Percentiles rank a stretch among this genome's conserved stretches.
These are phyloP conservation scores for Sprattus sprattus DNA, from an alignment of 2,113 vertebrate species.

Conservation along the genomic window DNA sequence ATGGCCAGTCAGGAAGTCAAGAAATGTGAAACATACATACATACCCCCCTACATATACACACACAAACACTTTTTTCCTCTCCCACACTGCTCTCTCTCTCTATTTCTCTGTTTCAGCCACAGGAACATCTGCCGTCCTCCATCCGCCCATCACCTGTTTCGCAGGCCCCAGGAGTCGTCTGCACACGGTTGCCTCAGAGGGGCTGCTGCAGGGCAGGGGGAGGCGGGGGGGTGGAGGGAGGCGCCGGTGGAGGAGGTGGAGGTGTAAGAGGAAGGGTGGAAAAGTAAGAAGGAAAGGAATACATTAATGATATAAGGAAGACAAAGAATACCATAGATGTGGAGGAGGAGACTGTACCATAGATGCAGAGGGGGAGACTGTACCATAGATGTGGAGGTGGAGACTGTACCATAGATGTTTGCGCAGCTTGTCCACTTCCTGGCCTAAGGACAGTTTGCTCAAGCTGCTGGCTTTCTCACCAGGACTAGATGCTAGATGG, in stretches of 20 bases:
- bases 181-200: conserved; percentile 45
- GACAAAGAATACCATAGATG: background rate
- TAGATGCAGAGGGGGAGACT: background rate
- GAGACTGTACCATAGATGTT: conserved; percentile 47
- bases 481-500: conserved; percentile 20
- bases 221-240: background rate
- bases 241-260: background rate
- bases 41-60: background rate
- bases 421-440: conserved; percentile 65
- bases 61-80: background rate
- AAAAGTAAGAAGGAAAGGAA: background rate
- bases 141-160: conserved; percentile 65
- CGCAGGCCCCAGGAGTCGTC: conserved; percentile 54
- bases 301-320: background rate
- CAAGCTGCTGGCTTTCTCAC: conserved; percentile 69
- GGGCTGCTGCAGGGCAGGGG: background rate
- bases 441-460: conserved; percentile 57
- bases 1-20: conserved; percentile 32
- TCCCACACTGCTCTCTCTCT: conserved; percentile 10
- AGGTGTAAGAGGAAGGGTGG: background rate
- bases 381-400: conserved; percentile 10
- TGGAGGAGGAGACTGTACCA: conserved; percentile 23
- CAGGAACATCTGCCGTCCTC: conserved; percentile 52
- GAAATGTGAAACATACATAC: conserved; percentile 16
- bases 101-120: conserved; percentile 74